phyloP scores from a whole-genome alignment of 1,140 invertebrate species.

The Halictus rubicundus region DNA sequence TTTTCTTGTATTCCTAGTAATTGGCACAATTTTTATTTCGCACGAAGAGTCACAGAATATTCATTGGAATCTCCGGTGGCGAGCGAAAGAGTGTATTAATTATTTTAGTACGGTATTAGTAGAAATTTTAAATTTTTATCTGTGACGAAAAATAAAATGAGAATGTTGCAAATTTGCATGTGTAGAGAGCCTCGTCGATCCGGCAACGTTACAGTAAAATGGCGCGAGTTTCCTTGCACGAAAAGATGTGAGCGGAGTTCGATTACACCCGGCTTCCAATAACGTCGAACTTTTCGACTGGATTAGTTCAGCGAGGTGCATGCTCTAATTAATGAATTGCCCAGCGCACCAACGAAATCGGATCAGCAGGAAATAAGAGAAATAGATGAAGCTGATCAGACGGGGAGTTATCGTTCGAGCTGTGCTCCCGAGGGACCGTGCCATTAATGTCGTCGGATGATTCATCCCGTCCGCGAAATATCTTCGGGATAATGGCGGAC shows the following conservation, averaged over 20 bases:
- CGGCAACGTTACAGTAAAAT: not conserved
- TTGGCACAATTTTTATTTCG: too few relatives aligned
- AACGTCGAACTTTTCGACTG: slow-evolving; percentile 52
- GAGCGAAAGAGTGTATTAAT: too few relatives aligned
- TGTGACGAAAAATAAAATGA: too few relatives aligned
- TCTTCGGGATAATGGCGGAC: not conserved
- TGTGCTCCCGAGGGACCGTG: slow-evolving; percentile 7
- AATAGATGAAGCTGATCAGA: slow-evolving; percentile 28
- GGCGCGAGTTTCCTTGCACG: not conserved
- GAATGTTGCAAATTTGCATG: too few relatives aligned
- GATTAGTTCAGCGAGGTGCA: slow-evolving; percentile 60
- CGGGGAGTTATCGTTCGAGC: slow-evolving; percentile 38
- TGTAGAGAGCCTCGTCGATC: too few relatives aligned
- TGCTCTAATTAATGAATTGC: slow-evolving; percentile 68
- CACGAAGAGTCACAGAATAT: too few relatives aligned
- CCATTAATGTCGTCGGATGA: slow-evolving; percentile 39
- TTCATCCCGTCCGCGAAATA: slow-evolving; percentile 34
- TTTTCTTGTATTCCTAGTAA: too few relatives aligned
- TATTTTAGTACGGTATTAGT: too few relatives aligned
- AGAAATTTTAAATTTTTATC: too few relatives aligned
- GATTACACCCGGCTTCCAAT: slow-evolving; percentile 42
- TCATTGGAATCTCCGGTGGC: too few relatives aligned
- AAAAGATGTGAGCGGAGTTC: slow-evolving; percentile 21
- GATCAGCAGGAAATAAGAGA: slow-evolving; percentile 45
- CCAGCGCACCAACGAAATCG: slow-evolving; percentile 39